Base-by-base conservation (phyloP, 2,888 invertebrate species). In the Parnassius apollo region DNA sequence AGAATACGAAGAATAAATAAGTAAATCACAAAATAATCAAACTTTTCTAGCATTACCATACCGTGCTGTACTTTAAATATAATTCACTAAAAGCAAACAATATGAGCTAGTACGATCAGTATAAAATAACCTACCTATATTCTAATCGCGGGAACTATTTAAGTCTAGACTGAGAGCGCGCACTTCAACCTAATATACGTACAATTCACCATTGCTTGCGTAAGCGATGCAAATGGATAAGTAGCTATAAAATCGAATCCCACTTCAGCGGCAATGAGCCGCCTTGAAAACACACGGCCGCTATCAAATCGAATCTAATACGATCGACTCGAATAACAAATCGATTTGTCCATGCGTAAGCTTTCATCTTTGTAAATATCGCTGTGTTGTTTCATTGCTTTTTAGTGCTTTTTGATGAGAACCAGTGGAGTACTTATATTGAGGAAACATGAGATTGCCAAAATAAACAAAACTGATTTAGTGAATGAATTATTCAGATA, bases 81-180 rank as follows among this genome's bases (percentile, higher is more conserved):
- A 64, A 67, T 67, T 67, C 65, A 71, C 71, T 72, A 78, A 74
- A 77, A 75, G 78, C 77, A 76, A 76, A 76, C 42, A 11, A 49
- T 48, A 54, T 55, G 35, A 45, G 45, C 13, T 65, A 62, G 62
- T 57, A 11, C 55, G 63, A 49, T 57, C 57, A 55, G 10, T 48
- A 50, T 45, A 51, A 51, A 63, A 54, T 50, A 35, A 35, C 35
- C 52, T 61, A 52, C 57, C 57, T 66, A 70, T 71, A 69, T 69
- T 67, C 62, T 64, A 66, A 68, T 68, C 66, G 67, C 65, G 65
- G 18, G 35, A 68, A 67, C 67, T 63, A 67, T 69, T 66, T 66
- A 64, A 68, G 68, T 68, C 66, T 69, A 69, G 66, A 71, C 61
- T 60, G 48, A 70, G 69, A 72, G 55, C 42, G 46, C 64, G 11